Conservation (phyloP, 2,113 vertebrate species). For the Tachysurus vachellii region DNA sequence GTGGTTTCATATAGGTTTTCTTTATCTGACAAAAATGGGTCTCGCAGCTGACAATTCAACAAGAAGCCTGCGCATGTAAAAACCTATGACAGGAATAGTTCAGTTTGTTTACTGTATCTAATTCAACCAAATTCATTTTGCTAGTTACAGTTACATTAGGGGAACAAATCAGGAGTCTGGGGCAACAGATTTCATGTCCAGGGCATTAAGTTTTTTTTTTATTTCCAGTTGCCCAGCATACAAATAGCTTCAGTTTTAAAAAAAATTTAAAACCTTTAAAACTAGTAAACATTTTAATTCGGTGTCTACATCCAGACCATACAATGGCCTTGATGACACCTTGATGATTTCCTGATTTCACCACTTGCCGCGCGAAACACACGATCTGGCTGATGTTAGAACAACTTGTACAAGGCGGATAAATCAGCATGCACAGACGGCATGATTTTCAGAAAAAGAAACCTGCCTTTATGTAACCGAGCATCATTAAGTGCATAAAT, state of each 20-base stretch:
- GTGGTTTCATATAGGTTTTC: neutral
- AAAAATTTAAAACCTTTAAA: neutral
- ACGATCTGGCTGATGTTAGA: neutral
- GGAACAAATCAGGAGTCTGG: neutral
- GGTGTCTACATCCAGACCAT: neutral
- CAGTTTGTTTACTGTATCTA: neutral
- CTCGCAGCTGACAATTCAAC: neutral
- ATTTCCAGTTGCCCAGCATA: neutral
- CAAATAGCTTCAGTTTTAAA: neutral
- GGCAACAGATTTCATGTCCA: neutral
- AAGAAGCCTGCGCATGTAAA: neutral
- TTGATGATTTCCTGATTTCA: neutral
- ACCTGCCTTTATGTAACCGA: neutral
- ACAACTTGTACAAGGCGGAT: neutral
- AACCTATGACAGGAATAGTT: neutral
- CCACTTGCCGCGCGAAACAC: neutral
- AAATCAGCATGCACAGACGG: neutral
- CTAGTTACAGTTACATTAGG: neutral
- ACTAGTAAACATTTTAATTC: neutral
- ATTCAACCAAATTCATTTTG: conserved; percentile 6
- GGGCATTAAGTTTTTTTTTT: neutral
- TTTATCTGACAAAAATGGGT: neutral
- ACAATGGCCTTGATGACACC: neutral
- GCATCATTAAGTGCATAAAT: neutral
- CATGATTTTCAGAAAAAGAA: neutral